Evolutionary conservation across 2,113 vertebrate species (phyloP).

Genomic region (Burhinus bistriatus): DNA sequence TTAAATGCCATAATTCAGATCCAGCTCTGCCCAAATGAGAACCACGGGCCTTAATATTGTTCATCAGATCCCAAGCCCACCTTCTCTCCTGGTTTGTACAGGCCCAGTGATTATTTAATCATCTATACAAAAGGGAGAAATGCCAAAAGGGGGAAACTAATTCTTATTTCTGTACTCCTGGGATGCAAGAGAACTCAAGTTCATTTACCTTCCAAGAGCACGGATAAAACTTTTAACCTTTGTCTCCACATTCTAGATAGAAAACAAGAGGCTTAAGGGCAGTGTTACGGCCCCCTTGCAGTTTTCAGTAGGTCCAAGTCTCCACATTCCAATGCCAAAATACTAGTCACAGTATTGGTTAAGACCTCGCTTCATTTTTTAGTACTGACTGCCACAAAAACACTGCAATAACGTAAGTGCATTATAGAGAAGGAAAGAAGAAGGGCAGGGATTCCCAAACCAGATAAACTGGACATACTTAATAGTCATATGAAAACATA

Average conservation of each 20-base stretch:
- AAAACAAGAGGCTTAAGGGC: not conserved
- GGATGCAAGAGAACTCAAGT: not conserved
- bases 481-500: not conserved
- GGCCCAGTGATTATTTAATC: slow-evolving; percentile 17
- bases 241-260: not conserved
- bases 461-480: not conserved
- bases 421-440: not conserved
- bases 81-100: not conserved
- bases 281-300: not conserved
- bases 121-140: slow-evolving; percentile 43
- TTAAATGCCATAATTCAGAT: slow-evolving; percentile 11
- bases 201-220: slow-evolving; percentile 1
- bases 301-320: not conserved
- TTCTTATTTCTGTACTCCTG: slow-evolving; percentile 13
- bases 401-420: not conserved
- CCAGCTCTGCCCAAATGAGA: not conserved
- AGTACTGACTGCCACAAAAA: not conserved
- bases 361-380: not conserved
- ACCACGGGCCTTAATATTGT: not conserved
- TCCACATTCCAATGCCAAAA: not conserved
- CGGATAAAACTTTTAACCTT: not conserved
- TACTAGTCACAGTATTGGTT: not conserved
- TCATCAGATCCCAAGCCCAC: not conserved
- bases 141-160: slow-evolving; percentile 8
- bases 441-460: not conserved